These are phyloP conservation scores for Heliocidaris erythrogramma DNA, from an alignment of 35 echinoderm and acorn worm genomes.

Conservation along the genomic window DNA sequence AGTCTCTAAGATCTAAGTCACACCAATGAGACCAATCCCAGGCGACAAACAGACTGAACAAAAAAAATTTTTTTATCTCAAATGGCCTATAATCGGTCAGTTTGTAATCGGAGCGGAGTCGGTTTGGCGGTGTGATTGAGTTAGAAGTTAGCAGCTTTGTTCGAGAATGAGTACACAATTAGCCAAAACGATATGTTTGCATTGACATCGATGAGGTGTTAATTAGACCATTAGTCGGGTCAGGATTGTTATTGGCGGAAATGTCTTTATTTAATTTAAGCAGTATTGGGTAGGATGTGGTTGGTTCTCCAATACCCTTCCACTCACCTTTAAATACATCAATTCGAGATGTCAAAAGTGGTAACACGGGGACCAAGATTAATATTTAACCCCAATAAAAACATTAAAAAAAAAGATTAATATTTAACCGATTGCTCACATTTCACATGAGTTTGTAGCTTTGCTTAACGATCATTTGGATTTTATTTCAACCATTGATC, in stretches of 20 bases:
- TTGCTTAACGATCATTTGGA: not conserved
- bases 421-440: not conserved
- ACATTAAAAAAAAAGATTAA: too few species aligned
- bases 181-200: not conserved
- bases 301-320: not conserved
- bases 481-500: not conserved
- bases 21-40: too few species aligned
- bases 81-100: too few species aligned
- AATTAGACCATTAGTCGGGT: not conserved
- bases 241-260: not conserved
- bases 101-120: too few species aligned
- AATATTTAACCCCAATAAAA: too few species aligned
- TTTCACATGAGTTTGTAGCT: not conserved
- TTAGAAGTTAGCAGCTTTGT: not conserved
- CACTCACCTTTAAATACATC: not conserved
- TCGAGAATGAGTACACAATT: not conserved
- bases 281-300: too few species aligned
- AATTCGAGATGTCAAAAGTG: not conserved
- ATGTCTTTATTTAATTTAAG: not conserved
- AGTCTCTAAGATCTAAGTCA: not conserved
- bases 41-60: too few species aligned
- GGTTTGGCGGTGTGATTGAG: too few species aligned
- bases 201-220: not conserved
- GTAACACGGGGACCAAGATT: not conserved
- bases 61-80: not conserved